Evolutionary conservation across 2,888 invertebrate genomes (phyloP).

Genomic region (Nudaria mundana): DNA sequence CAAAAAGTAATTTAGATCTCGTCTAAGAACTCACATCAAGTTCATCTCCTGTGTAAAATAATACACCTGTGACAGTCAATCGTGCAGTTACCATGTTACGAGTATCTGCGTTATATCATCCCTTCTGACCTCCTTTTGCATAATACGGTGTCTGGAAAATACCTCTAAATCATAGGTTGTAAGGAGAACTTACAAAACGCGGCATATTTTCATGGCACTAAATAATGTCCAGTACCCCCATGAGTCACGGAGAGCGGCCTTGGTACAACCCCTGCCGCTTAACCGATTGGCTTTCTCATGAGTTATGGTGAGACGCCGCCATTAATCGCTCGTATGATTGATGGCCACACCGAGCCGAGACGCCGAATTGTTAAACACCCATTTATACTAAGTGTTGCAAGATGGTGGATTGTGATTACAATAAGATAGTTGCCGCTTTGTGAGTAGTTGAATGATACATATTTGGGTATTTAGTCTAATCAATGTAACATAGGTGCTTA

Average conservation of each 20-base stretch:
- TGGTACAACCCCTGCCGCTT: conserved; percentile 24
- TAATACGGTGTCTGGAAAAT: no score
- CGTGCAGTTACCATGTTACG: no score
- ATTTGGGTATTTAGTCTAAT: no score
- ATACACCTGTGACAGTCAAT: no score
- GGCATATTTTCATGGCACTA: conserved; percentile 18
- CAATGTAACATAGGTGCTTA: no score
- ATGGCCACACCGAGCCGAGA: conserved; percentile 22
- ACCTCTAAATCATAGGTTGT: no score
- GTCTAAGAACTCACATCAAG: no score
- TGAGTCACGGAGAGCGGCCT: conserved; percentile 29
- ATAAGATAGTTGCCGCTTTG: conserved; percentile 16
- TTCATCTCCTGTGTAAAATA: no score
- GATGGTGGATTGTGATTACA: conserved; percentile 27
- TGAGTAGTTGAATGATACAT: neutral
- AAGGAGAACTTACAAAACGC: no score
- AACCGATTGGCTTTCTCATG: conserved; percentile 37
- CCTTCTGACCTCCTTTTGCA: no score
- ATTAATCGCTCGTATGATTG: conserved; percentile 34
- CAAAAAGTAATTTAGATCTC: no score
- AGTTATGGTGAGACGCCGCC: conserved; percentile 28
- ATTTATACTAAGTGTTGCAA: conserved; percentile 40
- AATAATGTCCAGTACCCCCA: conserved; percentile 25
- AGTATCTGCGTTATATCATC: no score
- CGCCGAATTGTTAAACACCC: conserved; percentile 40